Conservation (phyloP, 2,113 vertebrate species). For the Notiomystis cincta region DNA sequence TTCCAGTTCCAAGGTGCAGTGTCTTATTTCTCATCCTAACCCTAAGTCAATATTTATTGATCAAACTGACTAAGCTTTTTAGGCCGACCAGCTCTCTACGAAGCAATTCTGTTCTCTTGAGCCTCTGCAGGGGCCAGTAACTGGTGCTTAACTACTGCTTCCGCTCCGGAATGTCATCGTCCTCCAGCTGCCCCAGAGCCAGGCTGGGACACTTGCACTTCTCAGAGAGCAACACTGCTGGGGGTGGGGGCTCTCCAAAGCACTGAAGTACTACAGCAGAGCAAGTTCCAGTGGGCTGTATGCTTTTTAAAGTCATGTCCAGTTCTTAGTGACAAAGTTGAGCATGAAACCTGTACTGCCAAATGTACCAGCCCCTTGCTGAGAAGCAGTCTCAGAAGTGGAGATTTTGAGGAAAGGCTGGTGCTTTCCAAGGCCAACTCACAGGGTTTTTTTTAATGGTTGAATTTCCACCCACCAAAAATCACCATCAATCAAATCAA, state of each 20-base stretch:
- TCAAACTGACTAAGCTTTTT: constrained; percentile 52
- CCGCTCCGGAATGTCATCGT: neutral
- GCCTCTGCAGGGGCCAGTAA: constrained; percentile 49
- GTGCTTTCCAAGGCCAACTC: neutral
- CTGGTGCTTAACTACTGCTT: constrained; percentile 54
- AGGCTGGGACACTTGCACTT: neutral
- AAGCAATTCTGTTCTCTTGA: constrained; percentile 45
- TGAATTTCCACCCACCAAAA: neutral
- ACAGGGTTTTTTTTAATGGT: neutral
- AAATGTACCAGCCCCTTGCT: neutral
- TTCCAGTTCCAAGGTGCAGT: constrained; percentile 51
- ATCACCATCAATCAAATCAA: neutral
- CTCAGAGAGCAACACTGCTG: neutral
- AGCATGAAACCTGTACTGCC: constrained; percentile 54
- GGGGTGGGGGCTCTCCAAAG: neutral
- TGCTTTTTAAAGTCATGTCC: neutral
- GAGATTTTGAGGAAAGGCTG: neutral
- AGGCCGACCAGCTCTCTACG: neutral
- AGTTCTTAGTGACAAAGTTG: neutral
- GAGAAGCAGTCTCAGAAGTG: neutral
- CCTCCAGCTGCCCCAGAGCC: neutral
- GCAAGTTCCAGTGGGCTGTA: neutral
- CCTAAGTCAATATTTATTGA: constrained; percentile 51
- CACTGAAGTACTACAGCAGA: neutral
- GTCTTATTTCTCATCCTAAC: constrained; percentile 52